Evolutionary conservation across 2,888 invertebrate species (phyloP), one percentile per base, ranked within the genome.

Genomic region (Hypena proboscidalis): DNA sequence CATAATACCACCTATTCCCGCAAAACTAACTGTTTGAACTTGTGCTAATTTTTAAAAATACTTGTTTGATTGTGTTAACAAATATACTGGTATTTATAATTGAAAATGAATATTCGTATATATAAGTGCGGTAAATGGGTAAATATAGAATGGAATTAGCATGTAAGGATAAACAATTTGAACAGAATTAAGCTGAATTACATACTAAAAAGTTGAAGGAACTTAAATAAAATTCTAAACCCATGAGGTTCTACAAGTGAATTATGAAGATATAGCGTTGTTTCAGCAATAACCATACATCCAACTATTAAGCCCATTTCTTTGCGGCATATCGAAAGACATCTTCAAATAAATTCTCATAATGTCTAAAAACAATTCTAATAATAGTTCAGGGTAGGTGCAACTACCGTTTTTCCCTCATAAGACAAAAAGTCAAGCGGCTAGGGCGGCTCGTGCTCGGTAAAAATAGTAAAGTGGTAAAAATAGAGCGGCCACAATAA

Each of bases 401-500:
- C 54, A 55, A 57, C 54, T 50, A 53, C 58, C 52, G 67, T 67
- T 66, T 60, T 75, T 68, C 65, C 67, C 64, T 67, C 67, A 65
- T 58, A 64, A 70, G 76, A 83, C 80, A 82, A 85, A 85, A 83
- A 85, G 74, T 69, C 50, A 65, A 15, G 13, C 11, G 44, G 60
- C 60, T 68, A 66, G 81, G 80, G 82, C 70, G 81, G 81, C 86
- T 80, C 83, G 89, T 84, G 87, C 84, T 76, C 77, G 79, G 79
- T 84, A 79, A 83, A 86, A 83, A 83, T 83, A 82, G 83, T 83
- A 77, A 86, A 74, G 57, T 68, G 74, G 74, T 79, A 80, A 76
- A 78, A 86, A 87, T 87, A 87, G 80, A 73, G 78, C 71, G 65
- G 60, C 70, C 70, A 80, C 83, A 83, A 89, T 90, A 90, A 90